Evolutionary conservation across 2,888 invertebrate species (phyloP).

Genomic region (Agonum fuliginosum): DNA sequence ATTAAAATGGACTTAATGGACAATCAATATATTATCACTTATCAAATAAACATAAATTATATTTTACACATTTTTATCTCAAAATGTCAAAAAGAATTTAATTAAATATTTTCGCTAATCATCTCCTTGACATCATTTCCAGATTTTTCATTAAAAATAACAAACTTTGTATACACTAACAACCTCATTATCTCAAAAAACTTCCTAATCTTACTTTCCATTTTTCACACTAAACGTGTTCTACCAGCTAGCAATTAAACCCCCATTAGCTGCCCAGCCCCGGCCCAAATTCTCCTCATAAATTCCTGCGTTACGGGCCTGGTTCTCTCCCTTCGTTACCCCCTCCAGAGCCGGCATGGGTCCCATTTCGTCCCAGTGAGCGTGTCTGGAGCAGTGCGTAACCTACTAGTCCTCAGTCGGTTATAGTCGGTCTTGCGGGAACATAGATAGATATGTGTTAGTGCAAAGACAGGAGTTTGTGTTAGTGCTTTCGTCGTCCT

Average conservation of each 20-base stretch:
- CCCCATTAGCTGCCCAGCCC: constrained; percentile 2
- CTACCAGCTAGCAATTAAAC: constrained; percentile 22
- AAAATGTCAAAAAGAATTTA: too few species aligned
- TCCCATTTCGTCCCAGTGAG: constrained; percentile 35
- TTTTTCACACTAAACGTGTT: constrained; percentile 18
- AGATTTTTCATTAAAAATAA: neutral
- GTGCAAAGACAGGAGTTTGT: neutral
- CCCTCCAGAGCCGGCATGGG: constrained; percentile 20
- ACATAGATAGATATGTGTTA: constrained; percentile 21
- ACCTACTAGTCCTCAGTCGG: neutral
- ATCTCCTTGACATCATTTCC: constrained; percentile 22
- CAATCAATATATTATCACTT: too few species aligned
- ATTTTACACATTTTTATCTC: too few species aligned
- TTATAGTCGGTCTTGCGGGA: constrained; percentile 7
- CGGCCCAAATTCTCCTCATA: neutral
- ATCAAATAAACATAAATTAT: too few species aligned
- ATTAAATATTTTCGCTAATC: too few species aligned
- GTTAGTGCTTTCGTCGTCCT: constrained; percentile 10
- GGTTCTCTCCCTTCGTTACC: constrained; percentile 9
- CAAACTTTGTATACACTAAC: constrained; percentile 8
- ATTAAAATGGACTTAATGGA: too few species aligned
- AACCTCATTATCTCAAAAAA: neutral
- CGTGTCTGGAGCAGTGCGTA: constrained; percentile 47
- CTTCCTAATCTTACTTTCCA: constrained; percentile 13
- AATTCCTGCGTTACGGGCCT: constrained; percentile 20